Evolutionary conservation across 2,113 vertebrate genomes (phyloP).

Genomic region (Hippocampus barbouri): DNA sequence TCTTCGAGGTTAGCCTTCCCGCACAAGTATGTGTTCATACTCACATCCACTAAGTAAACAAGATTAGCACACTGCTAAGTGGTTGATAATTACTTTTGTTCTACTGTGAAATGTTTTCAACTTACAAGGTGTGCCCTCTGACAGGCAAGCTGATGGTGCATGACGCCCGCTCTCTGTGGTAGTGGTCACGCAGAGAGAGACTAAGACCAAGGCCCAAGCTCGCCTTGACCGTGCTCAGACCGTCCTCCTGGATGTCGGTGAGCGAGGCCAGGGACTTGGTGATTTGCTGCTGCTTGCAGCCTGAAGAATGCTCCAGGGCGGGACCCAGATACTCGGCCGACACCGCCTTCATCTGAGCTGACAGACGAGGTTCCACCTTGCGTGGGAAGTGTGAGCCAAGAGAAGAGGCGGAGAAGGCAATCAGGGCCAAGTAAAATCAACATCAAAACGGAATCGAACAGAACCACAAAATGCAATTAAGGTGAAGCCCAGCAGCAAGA

Average conservation of each 20-base stretch:
- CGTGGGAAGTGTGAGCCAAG: neutral
- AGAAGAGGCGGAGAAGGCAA: neutral
- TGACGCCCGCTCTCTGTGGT: slow-evolving; percentile 81
- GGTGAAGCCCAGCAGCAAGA: neutral
- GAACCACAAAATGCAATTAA: slow-evolving; percentile 14
- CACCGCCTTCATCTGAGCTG: slow-evolving; percentile 90
- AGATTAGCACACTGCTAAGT: too few species aligned
- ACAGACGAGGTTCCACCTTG: slow-evolving; percentile 89
- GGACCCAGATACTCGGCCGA: slow-evolving; percentile 90
- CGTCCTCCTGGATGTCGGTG: slow-evolving; percentile 89
- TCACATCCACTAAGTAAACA: too few species aligned
- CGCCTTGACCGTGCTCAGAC: slow-evolving; percentile 56
- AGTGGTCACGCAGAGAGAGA: slow-evolving; percentile 77
- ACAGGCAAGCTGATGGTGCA: slow-evolving; percentile 89
- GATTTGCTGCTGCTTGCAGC: slow-evolving; percentile 76
- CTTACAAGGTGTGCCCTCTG: slow-evolving; percentile 94
- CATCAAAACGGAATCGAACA: slow-evolving; percentile 11
- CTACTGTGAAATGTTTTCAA: slow-evolving; percentile 8
- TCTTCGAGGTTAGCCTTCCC: too few species aligned
- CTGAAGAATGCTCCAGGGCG: slow-evolving; percentile 77
- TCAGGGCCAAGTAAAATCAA: slow-evolving; percentile 6
- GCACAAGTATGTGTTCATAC: too few species aligned
- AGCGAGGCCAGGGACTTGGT: slow-evolving; percentile 94
- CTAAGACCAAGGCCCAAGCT: slow-evolving; percentile 62
- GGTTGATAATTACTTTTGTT: neutral